These are phyloP conservation scores for Typhlichthys subterraneus DNA, from an alignment of 2,797 vertebrate genomes.

Conservation along the genomic window DNA sequence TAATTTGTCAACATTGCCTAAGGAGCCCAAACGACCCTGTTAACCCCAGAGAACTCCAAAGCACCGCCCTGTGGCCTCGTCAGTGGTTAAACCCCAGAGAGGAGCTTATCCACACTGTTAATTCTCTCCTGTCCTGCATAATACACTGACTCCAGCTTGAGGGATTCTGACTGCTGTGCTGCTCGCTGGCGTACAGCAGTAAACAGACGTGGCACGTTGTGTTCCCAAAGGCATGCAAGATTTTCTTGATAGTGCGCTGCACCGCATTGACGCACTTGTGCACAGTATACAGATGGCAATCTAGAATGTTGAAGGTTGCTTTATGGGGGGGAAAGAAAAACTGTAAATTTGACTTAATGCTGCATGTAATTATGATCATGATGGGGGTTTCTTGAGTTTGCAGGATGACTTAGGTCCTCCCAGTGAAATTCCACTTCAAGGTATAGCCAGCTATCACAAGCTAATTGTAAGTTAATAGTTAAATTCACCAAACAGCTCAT, in stretches of 20 bases:
- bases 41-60: slow-evolving; percentile 30
- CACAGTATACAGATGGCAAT: background rate
- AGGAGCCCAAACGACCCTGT: slow-evolving; percentile 57
- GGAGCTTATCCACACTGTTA: slow-evolving; percentile 67
- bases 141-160: slow-evolving; percentile 31
- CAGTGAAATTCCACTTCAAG: too few species aligned
- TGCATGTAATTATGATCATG: too few species aligned
- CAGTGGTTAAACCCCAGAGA: slow-evolving; percentile 51
- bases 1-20: slow-evolving; percentile 56
- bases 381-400: too few species aligned
- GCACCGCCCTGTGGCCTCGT: slow-evolving; percentile 40
- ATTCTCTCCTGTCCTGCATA: slow-evolving; percentile 59
- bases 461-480: too few species aligned
- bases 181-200: slow-evolving; percentile 9
- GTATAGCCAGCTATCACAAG: too few species aligned
- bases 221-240: slow-evolving; percentile 1
- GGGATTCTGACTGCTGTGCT: slow-evolving; percentile 27
- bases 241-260: background rate
- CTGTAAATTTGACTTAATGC: too few species aligned
- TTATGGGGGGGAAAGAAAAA: too few species aligned
- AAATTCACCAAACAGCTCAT: too few species aligned
- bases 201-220: background rate
- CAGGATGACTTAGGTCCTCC: too few species aligned
- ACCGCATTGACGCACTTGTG: background rate
- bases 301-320: background rate